Evolutionary conservation across 2,797 vertebrate genomes (phyloP), one percentile per base, ranked within the genome.

Genomic region (Potorous gilbertii): DNA sequence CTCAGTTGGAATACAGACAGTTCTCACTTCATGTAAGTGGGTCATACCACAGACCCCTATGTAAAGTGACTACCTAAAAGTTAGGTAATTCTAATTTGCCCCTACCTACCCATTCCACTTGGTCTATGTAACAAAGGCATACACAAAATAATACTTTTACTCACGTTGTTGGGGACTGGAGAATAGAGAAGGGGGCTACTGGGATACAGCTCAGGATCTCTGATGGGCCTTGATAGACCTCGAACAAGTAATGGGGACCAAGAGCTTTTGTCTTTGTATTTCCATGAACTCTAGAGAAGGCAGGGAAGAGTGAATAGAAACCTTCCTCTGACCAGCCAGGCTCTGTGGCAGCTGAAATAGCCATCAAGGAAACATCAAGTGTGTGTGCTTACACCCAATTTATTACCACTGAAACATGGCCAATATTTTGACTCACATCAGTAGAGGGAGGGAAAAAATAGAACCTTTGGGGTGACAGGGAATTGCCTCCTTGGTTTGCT

Each of bases 361-460:
- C 14, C 16, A 52, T 56, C 34, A 59, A 98, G 98, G n/a, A 50
- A 54, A 6, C 0, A 24, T 55, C 11, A 52, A 52, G 29, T 54
- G 10, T 40, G 55, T n/a, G 28, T 27, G 46, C 29, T 57, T 98
- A 98, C 98, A 98, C 98, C 99, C 99, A 99, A 99, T 99, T 99
- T 99, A 99, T 99, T 99, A 99, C 99, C 98, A 98, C 99, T 98
- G 99, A 99, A 99, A 99, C 99, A 99, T 99, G 99, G 99, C 99
- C 99, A 99, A 99, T 99, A 99, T 99, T 99, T 99, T 99, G 99
- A 98, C 99, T 99, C 99, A 99, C 99, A 99, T 99, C 99, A 99
- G 99, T 97, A 96, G 94, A 96, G 98, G 98, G 98, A 98, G 99
- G 98, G 99, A 99, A 99, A 99, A 99, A 99, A 99, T 99, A 98